Percentiles rank a stretch among this genome's conserved stretches.
Conservation (phyloP, 2,888 invertebrate genomes). For the Atethmia centrago region DNA sequence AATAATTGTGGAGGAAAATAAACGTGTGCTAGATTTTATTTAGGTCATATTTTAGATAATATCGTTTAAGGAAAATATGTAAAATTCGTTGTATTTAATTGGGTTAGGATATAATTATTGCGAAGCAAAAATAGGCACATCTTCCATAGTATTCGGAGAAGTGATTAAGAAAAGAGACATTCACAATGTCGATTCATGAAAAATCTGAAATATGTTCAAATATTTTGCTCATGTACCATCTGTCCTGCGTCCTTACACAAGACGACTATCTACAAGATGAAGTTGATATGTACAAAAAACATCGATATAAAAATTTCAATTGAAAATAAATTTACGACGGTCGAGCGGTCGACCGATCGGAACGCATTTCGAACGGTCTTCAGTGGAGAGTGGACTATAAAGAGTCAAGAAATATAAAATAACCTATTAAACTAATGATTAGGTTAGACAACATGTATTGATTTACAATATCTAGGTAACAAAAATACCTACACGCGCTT, state of each 20-base stretch:
- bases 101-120: constrained; percentile 20
- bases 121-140: background rate
- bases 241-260: background rate
- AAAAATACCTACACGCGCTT: constrained; percentile 19
- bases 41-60: constrained; percentile 63
- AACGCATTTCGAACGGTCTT: background rate
- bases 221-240: background rate
- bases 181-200: background rate
- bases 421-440: background rate
- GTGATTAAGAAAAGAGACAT: background rate
- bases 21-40: constrained; percentile 65
- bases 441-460: constrained; percentile 18
- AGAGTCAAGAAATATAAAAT: background rate
- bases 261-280: no score
- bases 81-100: constrained; percentile 34
- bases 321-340: no score
- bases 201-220: background rate
- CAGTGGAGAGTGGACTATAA: no score
- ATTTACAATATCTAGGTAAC: constrained; percentile 16
- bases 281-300: background rate
- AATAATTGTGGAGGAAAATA: constrained; percentile 61
- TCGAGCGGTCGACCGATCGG: no score
- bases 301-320: no score
- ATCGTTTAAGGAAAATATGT: constrained; percentile 55
- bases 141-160: background rate